Base-by-base conservation (phyloP, 1,140 invertebrate species). In the Branchinecta lynchi region DNA sequence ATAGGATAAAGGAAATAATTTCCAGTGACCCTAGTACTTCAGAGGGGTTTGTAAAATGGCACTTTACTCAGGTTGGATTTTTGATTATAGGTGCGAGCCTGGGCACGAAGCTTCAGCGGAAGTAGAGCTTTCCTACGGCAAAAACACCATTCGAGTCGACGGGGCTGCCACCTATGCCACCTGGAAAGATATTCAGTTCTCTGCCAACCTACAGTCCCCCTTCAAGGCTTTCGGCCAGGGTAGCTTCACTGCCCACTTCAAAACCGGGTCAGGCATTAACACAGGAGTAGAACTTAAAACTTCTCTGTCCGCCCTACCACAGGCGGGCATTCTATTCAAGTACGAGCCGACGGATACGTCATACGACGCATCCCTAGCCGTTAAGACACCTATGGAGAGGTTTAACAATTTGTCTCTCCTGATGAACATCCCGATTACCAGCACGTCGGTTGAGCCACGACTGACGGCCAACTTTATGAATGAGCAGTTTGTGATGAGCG, bases 141-240 rank as follows among this genome's bases (percentile, higher is more conserved):
- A 72, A 51, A n/a, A 72, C n/a, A 71, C 45, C 32, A 8, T 67
- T 9, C 70, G 71, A 17, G 32, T 70, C 20, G 65, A 46, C 43
- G 72, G 71, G 7, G 72, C 67, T 12, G 44, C 65, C n/a, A 17
- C 69, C 0, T 75, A 72, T 51, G 32, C 68, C 45, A 73, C 67
- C 44, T 72, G 72, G 51, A 68, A 74, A 65, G 73, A 75, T 51
- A 70, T 76, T 65, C 74, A 76, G 70, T 70, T 68, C 7, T 75
- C 73, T 66, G 43, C 76, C 15, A 74, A 74, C 15, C 20, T 76
- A 51, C 72, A 71, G 17, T 75, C 76, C 9, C 75, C 76, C 12
- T 75, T 74, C 45, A 68, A 74, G 65, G 44, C 15, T 8, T 70
- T 75, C 32, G 73, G 73, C 71, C 70, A 68, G 65, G 9, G 43